Base-by-base conservation (phyloP, 1,140 invertebrate genomes). In the Platyscapa corneri region DNA sequence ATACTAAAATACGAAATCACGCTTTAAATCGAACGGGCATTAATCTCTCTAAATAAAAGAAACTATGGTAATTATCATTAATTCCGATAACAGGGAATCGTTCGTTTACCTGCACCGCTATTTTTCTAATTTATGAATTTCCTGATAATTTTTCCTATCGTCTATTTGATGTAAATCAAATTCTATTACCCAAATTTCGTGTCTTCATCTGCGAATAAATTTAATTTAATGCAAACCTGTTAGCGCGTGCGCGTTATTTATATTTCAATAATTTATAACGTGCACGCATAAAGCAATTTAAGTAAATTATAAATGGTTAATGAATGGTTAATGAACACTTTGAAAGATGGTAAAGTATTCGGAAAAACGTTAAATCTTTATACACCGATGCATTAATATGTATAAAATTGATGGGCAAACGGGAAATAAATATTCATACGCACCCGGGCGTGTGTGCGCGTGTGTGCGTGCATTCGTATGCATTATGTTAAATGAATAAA, bases 401-500 rank as follows among this genome's bases (percentile, higher is more conserved):
- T 67, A 34, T 34, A 67, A 64, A 64, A 34, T 67, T 14, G 1
- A 67, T 34, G 32, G 18, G 16, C 3, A 32, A 20, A 3, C 30
- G 3, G 32, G 32, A 67, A 32, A 67, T 67, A 34, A 67, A 67
- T 49, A 74, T 76, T 34, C 42, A 5, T 6, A 34, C 53, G 27
- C 16, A n/a, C n/a, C n/a, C n/a, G n/a, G n/a, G n/a, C n/a, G n/a
- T 12, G 87, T 79, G 85, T 87, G 89, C 89, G 90, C 89, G 89
- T 89, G 90, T n/a, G n/a, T n/a, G 86, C 88, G 87, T 87, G 42
- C 42, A 89, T 87, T 91, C 89, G 88, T 53, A 34, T 89, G 89
- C 85, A 91, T 89, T 88, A 91, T 89, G 89, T 87, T 89, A 87
- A 77, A 87, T 86, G 89, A 89, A 91, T 90, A 91, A 91, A 89